Base-by-base conservation (phyloP, 2,888 invertebrate genomes). In the Notodonta dromedarius region DNA sequence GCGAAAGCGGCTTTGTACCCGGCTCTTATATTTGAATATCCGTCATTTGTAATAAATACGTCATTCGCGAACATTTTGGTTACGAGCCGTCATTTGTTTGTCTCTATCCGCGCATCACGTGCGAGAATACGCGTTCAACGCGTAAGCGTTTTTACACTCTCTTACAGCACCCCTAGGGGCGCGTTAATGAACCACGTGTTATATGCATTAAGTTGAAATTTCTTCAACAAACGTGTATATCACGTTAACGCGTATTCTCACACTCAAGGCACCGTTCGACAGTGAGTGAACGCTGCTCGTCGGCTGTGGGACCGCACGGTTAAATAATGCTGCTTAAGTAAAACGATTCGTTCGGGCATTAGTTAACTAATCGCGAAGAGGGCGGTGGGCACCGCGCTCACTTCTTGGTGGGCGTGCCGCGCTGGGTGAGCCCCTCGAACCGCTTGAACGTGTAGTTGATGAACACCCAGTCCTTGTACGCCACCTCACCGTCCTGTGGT, bases 361-460 rank as follows among this genome's bases (percentile, higher is more conserved):
- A 39, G 13, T 54, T 32, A 54, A 39, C 39, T 54, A 39, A n/a
- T 54, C 39, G 32, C 52, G 52, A n/a, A 9, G 32, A n/a, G 52
- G 55, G 40, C 42, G 44, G 44, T 44, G 56, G 44, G 57, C 35
- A 50, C 4, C 39, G 39, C n/a, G 56, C 69, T 90, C 88, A 97
- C 94, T 97, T 97, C 91, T 97, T 97, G 78, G 96, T 96, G 56
- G 96, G 96, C 66, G 96, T 96, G 70, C 97, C 98, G 79, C 98
- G 95, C 88, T 98, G 98, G 58, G 98, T 98, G 71, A 99, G 95
- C 40, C 98, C 99, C 93, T 99, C 99, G 93, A 99, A 99, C 77
- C 99, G 95, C 91, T 99, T 99, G 95, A 99, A 99, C 67, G 99
- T 99, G 94, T 99, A 99, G 94, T 99, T 99, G 87, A 99, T 99